Percentiles rank a stretch among this genome's conserved stretches.
phyloP scores from a whole-genome alignment of 1,140 invertebrate species.

The Laodelphax striatellus region DNA sequence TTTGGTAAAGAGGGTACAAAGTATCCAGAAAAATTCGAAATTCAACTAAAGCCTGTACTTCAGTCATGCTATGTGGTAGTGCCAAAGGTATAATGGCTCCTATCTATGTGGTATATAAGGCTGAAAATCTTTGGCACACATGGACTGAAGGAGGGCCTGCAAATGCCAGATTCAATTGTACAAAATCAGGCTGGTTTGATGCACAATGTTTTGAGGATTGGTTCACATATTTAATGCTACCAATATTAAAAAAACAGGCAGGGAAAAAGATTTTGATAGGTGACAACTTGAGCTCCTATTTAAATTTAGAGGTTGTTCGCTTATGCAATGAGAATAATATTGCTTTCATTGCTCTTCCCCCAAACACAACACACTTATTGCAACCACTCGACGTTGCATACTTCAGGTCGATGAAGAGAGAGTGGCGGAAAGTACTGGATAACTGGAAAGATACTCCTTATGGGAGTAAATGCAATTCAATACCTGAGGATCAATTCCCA shows the following conservation, averaged over 20 bases:
- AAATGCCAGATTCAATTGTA: slow-evolving; percentile 24
- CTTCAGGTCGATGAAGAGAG: slow-evolving; percentile 27
- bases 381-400: slow-evolving; percentile 32
- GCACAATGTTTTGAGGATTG: slow-evolving; percentile 23
- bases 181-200: slow-evolving; percentile 29
- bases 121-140: slow-evolving; percentile 26
- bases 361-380: slow-evolving; percentile 30
- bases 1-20: slow-evolving; percentile 13
- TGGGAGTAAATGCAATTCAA: neutral
- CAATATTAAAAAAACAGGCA: slow-evolving; percentile 21
- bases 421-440: slow-evolving; percentile 28
- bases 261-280: slow-evolving; percentile 28
- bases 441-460: slow-evolving; percentile 20
- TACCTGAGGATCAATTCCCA: slow-evolving; percentile 1
- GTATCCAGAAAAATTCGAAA: slow-evolving; percentile 14
- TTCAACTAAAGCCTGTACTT: slow-evolving; percentile 13
- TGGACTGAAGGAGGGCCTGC: slow-evolving; percentile 29
- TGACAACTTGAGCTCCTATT: slow-evolving; percentile 32
- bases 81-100: slow-evolving; percentile 22
- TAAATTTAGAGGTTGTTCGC: slow-evolving; percentile 26
- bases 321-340: slow-evolving; percentile 28
- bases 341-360: slow-evolving; percentile 28
- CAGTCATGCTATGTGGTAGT: slow-evolving; percentile 18
- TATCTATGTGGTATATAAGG: slow-evolving; percentile 31
- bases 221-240: slow-evolving; percentile 20